A percentile compares a stretch with the other conserved stretches of the same genome.
These are phyloP conservation scores for Ceyx margarethae DNA, from an alignment of 2,113 vertebrate genomes.

Conservation along the genomic window DNA sequence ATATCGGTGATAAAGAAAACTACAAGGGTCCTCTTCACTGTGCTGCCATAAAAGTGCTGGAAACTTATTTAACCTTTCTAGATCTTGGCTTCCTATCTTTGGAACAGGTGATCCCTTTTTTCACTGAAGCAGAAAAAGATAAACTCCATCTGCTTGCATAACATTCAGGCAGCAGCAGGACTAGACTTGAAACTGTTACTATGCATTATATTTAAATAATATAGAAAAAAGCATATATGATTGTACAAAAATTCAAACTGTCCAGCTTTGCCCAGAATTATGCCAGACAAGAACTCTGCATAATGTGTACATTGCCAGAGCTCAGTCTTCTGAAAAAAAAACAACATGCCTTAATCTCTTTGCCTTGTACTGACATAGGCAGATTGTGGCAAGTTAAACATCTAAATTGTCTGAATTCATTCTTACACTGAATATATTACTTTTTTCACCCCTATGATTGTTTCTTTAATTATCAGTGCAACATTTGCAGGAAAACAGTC, in stretches of 20 bases:
- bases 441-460: background rate
- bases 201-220: background rate
- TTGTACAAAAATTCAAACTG: background rate
- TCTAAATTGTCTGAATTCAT: background rate
- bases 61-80: background rate
- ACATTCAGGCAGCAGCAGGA: background rate
- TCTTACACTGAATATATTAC: background rate
- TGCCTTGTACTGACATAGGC: background rate
- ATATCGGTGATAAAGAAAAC: background rate
- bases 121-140: background rate
- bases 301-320: accelerated
- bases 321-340: background rate
- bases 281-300: background rate
- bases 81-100: background rate
- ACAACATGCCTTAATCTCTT: background rate
- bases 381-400: background rate
- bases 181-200: background rate
- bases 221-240: background rate
- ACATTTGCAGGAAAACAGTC: background rate
- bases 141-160: background rate
- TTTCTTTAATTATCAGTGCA: background rate
- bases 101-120: background rate
- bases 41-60: background rate
- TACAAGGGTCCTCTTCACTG: background rate
- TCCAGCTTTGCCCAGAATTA: background rate